Evolutionary conservation across 1,140 invertebrate genomes (phyloP), one percentile per base, ranked within the genome.

Genomic region (Armadillidium nasatum): DNA sequence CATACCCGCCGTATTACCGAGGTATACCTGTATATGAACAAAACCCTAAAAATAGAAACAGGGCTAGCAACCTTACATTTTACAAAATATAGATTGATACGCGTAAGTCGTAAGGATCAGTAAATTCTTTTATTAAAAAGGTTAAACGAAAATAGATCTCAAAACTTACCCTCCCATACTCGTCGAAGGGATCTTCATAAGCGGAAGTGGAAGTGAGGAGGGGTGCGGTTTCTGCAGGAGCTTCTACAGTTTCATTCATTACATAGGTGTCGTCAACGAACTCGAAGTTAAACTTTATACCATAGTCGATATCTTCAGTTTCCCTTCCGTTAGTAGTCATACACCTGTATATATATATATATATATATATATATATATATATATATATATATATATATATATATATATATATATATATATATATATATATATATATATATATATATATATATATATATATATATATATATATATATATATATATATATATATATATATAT

Each of bases 211-310:
- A 44, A 10, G 73, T 75, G 13, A 44, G 60, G 23, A 75, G 15
- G 10, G 69, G 75, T 22, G 74, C 75, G 1, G 73, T 73, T 19
- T 78, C 74, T 22, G 45, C 67, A n/a, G 54, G 73, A 45, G 13
- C 19, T n/a, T n/a, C n/a, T n/a, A n/a, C n/a, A n/a, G n/a, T n/a
- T n/a, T 68, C 45, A 9, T n/a, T 67, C 9, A 77, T 79, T 13
- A 83, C 83, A 81, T 86, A 88, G 0, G 83, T 83, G 81, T 88
- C 87, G 80, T 88, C 87, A 45, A 88, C 78, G 73, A 87, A 87
- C 81, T 88, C 86, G 78, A 87, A 88, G 76, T 87, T 85, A 80
- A 86, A 87, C 4, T 82, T 84, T 23, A 86, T 83, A 19, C 82
- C 80, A 76, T 85, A 86, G 7, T 84, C 80, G 7, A 72, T 72